These are phyloP conservation scores for Lysandra coridon DNA, from an alignment of 2,888 invertebrate genomes.

Conservation along the genomic window DNA sequence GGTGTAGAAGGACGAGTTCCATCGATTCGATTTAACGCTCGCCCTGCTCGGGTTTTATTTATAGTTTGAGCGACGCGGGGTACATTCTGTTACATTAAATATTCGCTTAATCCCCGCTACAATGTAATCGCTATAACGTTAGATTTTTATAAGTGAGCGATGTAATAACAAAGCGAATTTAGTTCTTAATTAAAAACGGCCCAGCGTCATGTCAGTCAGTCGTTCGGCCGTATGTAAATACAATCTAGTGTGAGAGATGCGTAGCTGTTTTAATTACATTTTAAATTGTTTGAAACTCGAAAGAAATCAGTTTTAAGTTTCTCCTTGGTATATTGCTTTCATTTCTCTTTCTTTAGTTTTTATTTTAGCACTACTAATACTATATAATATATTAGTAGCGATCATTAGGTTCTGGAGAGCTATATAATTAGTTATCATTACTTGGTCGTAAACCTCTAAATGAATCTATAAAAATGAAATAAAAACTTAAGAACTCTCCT, in stretches of 20 bases:
- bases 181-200: neutral
- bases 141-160: neutral
- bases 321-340: neutral
- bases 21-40: constrained; percentile 77
- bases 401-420: neutral
- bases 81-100: constrained; percentile 33
- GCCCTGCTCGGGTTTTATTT: constrained; percentile 74
- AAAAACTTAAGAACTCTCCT: neutral
- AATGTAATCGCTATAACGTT: neutral
- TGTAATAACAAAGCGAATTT: neutral
- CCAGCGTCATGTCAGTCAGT: neutral
- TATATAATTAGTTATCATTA: neutral
- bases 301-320: neutral
- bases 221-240: neutral
- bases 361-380: neutral
- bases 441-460: neutral
- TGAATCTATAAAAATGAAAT: neutral
- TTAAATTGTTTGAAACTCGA: neutral
- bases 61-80: constrained; percentile 55
- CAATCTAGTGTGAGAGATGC: neutral
- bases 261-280: neutral
- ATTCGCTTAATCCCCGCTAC: neutral
- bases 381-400: neutral
- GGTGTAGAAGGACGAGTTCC: constrained; percentile 76
- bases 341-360: neutral